Conservation (phyloP, 2,113 vertebrate genomes). For the Phrynosoma platyrhinos region DNA sequence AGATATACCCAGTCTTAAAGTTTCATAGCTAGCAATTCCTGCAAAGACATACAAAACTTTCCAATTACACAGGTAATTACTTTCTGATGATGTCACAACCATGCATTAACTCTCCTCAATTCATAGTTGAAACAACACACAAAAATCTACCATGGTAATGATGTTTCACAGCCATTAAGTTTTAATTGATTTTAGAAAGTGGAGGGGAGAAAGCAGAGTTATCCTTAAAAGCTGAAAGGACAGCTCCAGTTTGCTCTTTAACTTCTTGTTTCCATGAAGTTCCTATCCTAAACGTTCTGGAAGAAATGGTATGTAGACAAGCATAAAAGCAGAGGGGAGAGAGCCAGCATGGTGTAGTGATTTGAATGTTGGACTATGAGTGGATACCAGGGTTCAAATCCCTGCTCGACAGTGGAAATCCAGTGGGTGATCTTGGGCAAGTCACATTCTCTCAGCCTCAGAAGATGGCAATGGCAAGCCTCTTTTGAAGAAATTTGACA, state of each 20-base stretch:
- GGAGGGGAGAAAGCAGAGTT: not conserved
- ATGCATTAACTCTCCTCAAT: slow-evolving; percentile 17
- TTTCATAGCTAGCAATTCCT: slow-evolving; percentile 33
- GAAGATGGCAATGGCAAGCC: too few species aligned
- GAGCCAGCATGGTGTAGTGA: too few species aligned
- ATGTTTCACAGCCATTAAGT: slow-evolving; percentile 32
- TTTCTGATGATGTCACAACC: slow-evolving; percentile 34
- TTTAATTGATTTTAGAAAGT: slow-evolving; percentile 37
- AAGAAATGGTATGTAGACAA: not conserved
- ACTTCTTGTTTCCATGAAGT: not conserved
- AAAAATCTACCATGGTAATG: slow-evolving; percentile 28
- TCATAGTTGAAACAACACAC: slow-evolving; percentile 30
- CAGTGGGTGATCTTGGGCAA: too few species aligned
- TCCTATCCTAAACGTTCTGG: not conserved
- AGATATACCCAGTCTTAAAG: slow-evolving; percentile 33
- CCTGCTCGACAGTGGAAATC: too few species aligned
- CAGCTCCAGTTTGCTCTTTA: not conserved
- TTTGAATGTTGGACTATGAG: too few species aligned
- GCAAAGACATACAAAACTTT: slow-evolving; percentile 25
- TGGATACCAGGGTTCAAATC: too few species aligned
- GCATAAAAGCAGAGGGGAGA: not conserved
- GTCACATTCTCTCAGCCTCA: too few species aligned
- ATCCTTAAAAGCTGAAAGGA: slow-evolving; percentile 15
- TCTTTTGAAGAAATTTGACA: too few species aligned
- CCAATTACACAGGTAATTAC: slow-evolving; percentile 25